Conservation (phyloP, 53 echinoderm and acorn worm species). For the Zoroaster sp. region DNA sequence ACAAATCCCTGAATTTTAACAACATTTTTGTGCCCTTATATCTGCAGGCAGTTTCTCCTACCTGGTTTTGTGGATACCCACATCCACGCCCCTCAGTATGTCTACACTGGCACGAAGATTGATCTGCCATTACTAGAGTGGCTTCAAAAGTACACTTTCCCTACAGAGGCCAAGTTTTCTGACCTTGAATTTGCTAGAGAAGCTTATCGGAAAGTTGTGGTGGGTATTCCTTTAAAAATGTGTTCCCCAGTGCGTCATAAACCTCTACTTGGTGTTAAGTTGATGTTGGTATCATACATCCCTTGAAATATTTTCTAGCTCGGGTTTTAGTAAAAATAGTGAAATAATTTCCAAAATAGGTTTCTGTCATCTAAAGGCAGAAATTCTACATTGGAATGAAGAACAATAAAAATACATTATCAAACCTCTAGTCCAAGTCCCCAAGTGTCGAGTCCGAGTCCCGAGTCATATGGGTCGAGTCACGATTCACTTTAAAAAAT, state of each 20-base stretch:
- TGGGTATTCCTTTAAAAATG: slow-evolving; percentile 20
- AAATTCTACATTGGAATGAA: no score
- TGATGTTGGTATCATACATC: no score
- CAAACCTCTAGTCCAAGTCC: no score
- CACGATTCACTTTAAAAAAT: no score
- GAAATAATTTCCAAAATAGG: no score
- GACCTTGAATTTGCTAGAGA: slow-evolving; percentile 67
- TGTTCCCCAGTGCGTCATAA: background rate
- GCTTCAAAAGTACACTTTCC: slow-evolving; percentile 75
- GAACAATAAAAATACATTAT: no score
- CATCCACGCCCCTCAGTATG: slow-evolving; percentile 88
- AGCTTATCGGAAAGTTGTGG: slow-evolving; percentile 78
- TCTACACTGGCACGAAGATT: slow-evolving; percentile 66
- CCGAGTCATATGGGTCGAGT: no score
- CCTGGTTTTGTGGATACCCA: slow-evolving; percentile 88
- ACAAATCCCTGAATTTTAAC: no score
- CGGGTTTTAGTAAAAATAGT: no score
- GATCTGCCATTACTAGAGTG: slow-evolving; percentile 69
- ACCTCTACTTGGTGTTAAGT: background rate
- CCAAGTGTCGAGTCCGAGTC: no score
- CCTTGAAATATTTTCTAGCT: no score
- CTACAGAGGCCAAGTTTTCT: slow-evolving; percentile 66
- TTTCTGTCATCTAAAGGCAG: no score
- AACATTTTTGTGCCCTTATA: background rate
- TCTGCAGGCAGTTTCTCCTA: slow-evolving; percentile 74